Base-by-base conservation (phyloP, 2,888 invertebrate species). In the Nemotelus nigrinus region DNA sequence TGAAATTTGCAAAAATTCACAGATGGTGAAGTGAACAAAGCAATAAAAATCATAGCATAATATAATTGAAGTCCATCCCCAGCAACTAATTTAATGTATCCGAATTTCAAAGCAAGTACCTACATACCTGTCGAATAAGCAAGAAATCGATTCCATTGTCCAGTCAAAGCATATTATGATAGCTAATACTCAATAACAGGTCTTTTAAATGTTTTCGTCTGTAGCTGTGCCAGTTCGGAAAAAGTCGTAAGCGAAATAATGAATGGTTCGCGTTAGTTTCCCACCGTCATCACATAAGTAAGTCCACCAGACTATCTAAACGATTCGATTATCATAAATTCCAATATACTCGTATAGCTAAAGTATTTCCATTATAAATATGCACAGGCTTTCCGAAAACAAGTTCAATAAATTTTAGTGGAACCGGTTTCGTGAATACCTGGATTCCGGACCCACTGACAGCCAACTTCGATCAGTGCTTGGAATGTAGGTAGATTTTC, bases 381-480 rank as follows among this genome's bases (percentile, higher is more conserved):
- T 71, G 71, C 55, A 44, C 71, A 57, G 57, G 43, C 44, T 71
- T 71, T 71, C 44, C 55, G 55, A 71, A 71, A 71, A 71, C 71
- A 71, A 71, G 71, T 71, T 71, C 71, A 71, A 71, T 71, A 71
- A 71, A 71, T 71, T 71, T 53, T 57, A 41, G 44, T 8, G 45
- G 43, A 71, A 71, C 71, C 71, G 71, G 71, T 71, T 71, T 45
- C 55, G 43, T 55, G 55, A 71, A 43, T 71, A 57, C 47, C 41
- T 25, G 41, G 65, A 44, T 65, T 65, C 45, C 65, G 65, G 63
- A 63, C 43, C 25, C 63, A 63, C 63, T 39, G 47, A 25, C 25
- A 25, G 65, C 65, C 45, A n/a, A 39, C 45, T 25, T n/a, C 65
- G 65, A 41, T 47, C 10, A 47, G 44, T 47, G 45, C 47, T n/a